Base-by-base conservation (phyloP, 1,140 invertebrate genomes). In the Globodera ellingtonae region DNA sequence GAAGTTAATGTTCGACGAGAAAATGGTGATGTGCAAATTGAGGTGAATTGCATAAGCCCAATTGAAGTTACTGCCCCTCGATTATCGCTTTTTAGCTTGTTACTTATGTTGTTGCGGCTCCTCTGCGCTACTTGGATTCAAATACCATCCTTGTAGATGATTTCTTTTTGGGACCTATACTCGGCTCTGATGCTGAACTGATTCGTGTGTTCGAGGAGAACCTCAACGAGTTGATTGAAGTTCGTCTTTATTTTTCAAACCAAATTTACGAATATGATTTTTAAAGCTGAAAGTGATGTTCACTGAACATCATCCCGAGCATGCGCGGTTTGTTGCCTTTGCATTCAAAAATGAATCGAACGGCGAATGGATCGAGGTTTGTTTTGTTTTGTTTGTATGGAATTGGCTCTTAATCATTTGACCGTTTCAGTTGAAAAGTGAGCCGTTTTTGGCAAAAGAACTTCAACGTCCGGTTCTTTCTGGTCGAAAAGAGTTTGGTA, bases 161-260 rank as follows among this genome's bases (percentile, higher is more conserved):
- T 48, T 48, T 44, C 6, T 46, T 65, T 21, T 77, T 77, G 62
- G 75, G 75, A 62, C 24, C 50, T 77, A 24, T 77, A 3, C 50
- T 77, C 15, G 67, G 62, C 21, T 35, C 47, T 13, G 48, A 77
- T 77, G 13, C 69, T n/a, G 21, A 62, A n/a, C 21, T 77, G 48
- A n/a, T 77, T 24, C 56, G 47, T 18, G 35, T 24, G 13, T 69
- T 77, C 21, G 75, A 77, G 8, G 24, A 62, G 3, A 18, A 18
- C 15, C 13, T 44, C 8, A n/a, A 65, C 52, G 73, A 6, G 7
- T 56, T 35, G 50, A 7, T 50, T 56, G 73, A 75, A 46, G 73
- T 75, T 59, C 21, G 56, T 74, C n/a, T 35, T 35, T 18, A 6
- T 35, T 7, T 35, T 7, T 52, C 9, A 3, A 59, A 3, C 7